Base-by-base conservation (phyloP, 2,113 vertebrate genomes). In the Piaya cayana region DNA sequence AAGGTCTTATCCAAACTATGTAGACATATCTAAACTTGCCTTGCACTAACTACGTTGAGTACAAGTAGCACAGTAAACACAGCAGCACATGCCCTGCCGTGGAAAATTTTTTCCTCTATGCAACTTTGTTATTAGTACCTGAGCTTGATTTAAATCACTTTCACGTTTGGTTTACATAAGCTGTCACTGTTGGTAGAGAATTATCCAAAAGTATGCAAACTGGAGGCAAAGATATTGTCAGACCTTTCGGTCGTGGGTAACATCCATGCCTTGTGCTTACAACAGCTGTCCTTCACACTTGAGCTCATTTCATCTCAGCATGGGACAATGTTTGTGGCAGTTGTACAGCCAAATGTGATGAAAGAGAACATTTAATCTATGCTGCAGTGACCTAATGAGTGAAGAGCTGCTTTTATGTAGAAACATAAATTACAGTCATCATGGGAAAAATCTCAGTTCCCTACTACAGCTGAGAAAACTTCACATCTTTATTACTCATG, bases 251-350 rank as follows among this genome's bases (percentile, higher is more conserved):
- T 82, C 36, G 39, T 45, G 20, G 17, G 18, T 72, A 85, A 58
- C 36, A 39, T 22, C 58, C 17, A 58, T 36, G 85, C 16, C 21
- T 74, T 70, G 5, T 18, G 47, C 86, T 87, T 39, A 87, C 26
- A 82, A 87, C 26, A 96, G 69, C 69, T 88, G 67, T 49, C 76
- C 63, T 82, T 93, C 82, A 86, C 71, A 69, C 30, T 87, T 85
- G 32, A 92, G 42, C 16, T 96, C 79, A 50, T 85, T 87, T 88
- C 18, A 55, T 70, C 79, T 95, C 55, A 86, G 55, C 64, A 70
- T 20, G 37, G 70, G 75, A 93, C 71, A 80, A 68, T 6, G 52
- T 82, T 89, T 87, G 45, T 30, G 12, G 55, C 75, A 74, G 63
- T 37, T 86, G 22, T 65, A 77, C 29, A 72, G 63, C 11, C 34